phyloP scores from a whole-genome alignment of 2,888 invertebrate species.

The Heterodera filipjevi region DNA sequence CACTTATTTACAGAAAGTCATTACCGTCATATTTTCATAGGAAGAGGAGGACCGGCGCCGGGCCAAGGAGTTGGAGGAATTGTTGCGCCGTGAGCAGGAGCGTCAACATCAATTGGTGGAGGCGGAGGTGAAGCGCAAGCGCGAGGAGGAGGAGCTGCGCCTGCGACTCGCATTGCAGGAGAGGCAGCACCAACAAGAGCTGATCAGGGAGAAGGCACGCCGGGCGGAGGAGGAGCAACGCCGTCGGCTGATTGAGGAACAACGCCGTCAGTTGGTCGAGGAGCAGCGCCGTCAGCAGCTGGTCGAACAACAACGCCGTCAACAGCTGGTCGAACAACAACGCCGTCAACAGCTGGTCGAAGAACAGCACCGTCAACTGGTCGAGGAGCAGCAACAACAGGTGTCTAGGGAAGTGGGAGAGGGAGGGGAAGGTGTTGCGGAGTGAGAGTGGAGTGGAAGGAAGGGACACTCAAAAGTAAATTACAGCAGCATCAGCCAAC shows the following conservation, averaged over 20 bases:
- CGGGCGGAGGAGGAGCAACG: conserved; percentile 35
- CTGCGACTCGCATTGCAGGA: conserved; percentile 34
- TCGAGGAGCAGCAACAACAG: too few species aligned
- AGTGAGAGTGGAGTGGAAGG: too few species aligned
- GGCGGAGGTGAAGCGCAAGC: conserved; percentile 31
- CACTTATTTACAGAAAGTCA: too few species aligned
- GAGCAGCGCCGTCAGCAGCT: conserved; percentile 30
- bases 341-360: too few species aligned
- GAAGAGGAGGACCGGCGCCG: conserved; percentile 36
- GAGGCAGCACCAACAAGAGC: conserved; percentile 35
- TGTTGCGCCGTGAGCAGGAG: conserved; percentile 27
- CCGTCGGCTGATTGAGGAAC: conserved; percentile 28
- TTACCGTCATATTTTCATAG: conserved; percentile 23
- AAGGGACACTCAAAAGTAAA: too few species aligned
- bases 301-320: too few species aligned
- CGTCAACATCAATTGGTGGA: conserved; percentile 28
- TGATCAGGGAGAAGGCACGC: conserved; percentile 24
- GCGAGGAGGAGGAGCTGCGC: conserved; percentile 37
- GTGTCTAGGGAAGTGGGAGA: too few species aligned
- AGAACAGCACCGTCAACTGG: too few species aligned
- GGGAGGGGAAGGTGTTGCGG: too few species aligned
- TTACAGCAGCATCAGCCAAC: conserved; percentile 22
- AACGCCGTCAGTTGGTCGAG: conserved; percentile 28
- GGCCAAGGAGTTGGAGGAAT: conserved; percentile 24
- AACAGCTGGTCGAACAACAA: too few species aligned